phyloP scores from a whole-genome alignment of 2,797 vertebrate species.

The Dermochelys coriacea region DNA sequence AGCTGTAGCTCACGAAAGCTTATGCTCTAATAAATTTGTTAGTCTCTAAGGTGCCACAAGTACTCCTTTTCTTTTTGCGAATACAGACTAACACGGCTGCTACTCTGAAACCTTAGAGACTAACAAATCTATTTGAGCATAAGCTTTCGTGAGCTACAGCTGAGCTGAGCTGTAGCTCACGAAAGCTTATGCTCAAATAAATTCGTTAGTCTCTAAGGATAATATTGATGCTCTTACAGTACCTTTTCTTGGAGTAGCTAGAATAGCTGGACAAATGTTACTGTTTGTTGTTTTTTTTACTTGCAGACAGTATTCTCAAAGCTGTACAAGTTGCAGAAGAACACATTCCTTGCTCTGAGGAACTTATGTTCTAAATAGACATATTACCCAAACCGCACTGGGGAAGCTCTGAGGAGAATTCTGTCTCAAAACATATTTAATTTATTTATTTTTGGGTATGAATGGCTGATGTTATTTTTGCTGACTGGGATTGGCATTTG shows the following conservation, averaged over 20 bases:
- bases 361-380: slow-evolving; percentile 66
- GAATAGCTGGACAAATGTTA: slow-evolving; percentile 28
- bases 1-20: too few species aligned
- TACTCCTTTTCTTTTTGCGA: too few species aligned
- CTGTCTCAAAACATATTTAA: slow-evolving; percentile 58
- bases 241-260: slow-evolving; percentile 33
- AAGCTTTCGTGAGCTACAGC: too few species aligned
- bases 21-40: too few species aligned
- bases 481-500: slow-evolving; percentile 45
- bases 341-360: slow-evolving; percentile 67
- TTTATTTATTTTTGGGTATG: slow-evolving; percentile 56
- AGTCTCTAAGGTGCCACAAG: too few species aligned
- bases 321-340: slow-evolving; percentile 62
- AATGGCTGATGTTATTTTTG: slow-evolving; percentile 43
- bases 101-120: too few species aligned
- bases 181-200: too few species aligned
- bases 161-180: too few species aligned
- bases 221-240: slow-evolving; percentile 41
- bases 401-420: slow-evolving; percentile 69
- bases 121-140: too few species aligned
- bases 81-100: too few species aligned
- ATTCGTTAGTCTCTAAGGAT: too few species aligned
- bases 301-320: slow-evolving; percentile 44
- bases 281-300: slow-evolving; percentile 68
- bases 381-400: slow-evolving; percentile 56